Percentiles rank a stretch among this genome's conserved stretches.
Conservation (phyloP, 2,113 vertebrate genomes). For the Gobio gobio region DNA sequence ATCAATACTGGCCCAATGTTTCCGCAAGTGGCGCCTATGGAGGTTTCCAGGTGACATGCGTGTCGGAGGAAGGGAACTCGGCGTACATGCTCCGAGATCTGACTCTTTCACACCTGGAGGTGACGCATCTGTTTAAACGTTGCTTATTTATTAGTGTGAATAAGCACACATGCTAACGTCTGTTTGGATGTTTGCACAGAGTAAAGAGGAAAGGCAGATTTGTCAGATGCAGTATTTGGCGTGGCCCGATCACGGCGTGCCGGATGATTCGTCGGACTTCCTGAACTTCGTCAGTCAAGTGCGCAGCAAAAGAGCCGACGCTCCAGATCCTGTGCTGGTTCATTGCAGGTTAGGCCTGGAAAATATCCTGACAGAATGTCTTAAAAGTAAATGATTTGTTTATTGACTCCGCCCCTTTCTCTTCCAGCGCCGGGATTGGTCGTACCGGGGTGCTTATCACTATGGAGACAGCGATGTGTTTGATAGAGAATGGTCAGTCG, state of each 20-base stretch:
- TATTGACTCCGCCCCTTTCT: not conserved
- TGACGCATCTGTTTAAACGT: constrained; percentile 52
- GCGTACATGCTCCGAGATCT: constrained; percentile 95
- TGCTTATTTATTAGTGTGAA: not conserved
- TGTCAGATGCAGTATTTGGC: constrained; percentile 97
- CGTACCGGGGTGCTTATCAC: constrained; percentile 98
- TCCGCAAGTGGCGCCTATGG: constrained; percentile 86
- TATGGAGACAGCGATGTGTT: constrained; percentile 98
- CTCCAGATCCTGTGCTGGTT: constrained; percentile 92
- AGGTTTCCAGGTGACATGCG: constrained; percentile 89
- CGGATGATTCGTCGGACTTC: constrained; percentile 96
- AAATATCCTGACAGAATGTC: not conserved
- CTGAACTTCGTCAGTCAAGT: constrained; percentile 93
- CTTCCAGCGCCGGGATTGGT: constrained; percentile 64
- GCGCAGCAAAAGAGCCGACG: constrained; percentile 85
- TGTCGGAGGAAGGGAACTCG: constrained; percentile 93
- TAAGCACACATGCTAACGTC: not conserved
- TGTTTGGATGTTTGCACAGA: constrained; percentile 70
- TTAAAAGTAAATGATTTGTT: not conserved
- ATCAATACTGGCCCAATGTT: constrained; percentile 97
- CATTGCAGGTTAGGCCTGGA: constrained; percentile 90
- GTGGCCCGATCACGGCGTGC: constrained; percentile 98
- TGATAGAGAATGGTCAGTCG: constrained; percentile 95
- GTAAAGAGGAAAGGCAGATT: constrained; percentile 88
- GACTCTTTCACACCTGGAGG: constrained; percentile 87